Evolutionary conservation across 1,140 invertebrate species (phyloP).

Genomic region (Ceratoteleas bidentatus): DNA sequence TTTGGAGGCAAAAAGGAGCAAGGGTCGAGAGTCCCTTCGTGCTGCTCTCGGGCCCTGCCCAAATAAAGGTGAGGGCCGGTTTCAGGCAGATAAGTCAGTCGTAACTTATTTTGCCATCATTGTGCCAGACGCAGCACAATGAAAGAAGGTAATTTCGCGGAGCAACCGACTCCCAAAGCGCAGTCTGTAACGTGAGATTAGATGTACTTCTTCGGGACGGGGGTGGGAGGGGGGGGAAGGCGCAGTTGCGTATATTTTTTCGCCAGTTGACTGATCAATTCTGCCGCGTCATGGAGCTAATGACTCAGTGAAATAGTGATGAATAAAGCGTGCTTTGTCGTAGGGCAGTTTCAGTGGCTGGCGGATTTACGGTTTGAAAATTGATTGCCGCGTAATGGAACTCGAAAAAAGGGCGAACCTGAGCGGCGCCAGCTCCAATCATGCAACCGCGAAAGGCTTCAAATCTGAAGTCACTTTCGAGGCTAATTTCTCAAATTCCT

Average conservation of each 20-base stretch:
- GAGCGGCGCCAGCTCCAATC: conserved; percentile 49
- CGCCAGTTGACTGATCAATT: conserved; percentile 52
- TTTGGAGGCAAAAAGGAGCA: conserved; percentile 61
- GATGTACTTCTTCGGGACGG: conserved; percentile 19
- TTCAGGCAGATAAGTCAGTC: conserved; percentile 64
- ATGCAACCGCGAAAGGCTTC: conserved; percentile 10
- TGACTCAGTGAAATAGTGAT: conserved; percentile 41
- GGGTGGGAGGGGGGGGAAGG: too few relatives aligned
- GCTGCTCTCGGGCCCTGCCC: conserved; percentile 69
- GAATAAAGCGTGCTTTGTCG: too few relatives aligned
- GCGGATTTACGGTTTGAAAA: conserved; percentile 17
- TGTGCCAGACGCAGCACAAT: conserved; percentile 42
- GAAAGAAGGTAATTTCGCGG: conserved; percentile 48
- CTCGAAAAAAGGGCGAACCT: background rate
- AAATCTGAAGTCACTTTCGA: conserved; percentile 43
- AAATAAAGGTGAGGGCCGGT: conserved; percentile 69
- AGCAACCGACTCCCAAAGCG: conserved; percentile 38
- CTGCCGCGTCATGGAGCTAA: conserved; percentile 36
- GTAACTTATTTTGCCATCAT: too few relatives aligned
- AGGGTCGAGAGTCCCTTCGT: conserved; percentile 66
- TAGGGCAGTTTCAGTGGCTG: too few relatives aligned
- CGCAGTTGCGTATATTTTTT: conserved; percentile 44
- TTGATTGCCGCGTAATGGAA: conserved; percentile 13
- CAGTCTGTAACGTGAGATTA: conserved; percentile 35
- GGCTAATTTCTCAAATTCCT: conserved; percentile 74